Percentiles rank a stretch among this genome's conserved stretches.
These are phyloP conservation scores for Melinaea marsaeus DNA, from an alignment of 2,888 invertebrate species.

Conservation along the genomic window DNA sequence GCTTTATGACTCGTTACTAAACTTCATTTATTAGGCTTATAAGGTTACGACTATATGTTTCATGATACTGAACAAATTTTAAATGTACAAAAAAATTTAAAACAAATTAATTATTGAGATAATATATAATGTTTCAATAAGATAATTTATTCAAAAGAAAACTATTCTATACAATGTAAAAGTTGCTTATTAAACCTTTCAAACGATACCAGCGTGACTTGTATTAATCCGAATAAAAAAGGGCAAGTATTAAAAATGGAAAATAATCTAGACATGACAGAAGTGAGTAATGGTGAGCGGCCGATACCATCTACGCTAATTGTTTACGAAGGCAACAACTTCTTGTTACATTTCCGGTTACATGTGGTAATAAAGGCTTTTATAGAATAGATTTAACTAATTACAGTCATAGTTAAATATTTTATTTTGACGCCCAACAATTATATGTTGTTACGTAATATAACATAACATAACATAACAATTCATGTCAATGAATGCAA, in stretches of 20 bases:
- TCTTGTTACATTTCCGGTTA: background rate
- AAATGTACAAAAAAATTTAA: no score
- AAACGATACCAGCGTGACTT: conserved; percentile 3
- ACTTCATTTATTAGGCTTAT: background rate
- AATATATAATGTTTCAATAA: no score
- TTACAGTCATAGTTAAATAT: background rate
- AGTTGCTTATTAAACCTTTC: no score
- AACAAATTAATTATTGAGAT: no score
- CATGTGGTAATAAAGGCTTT: conserved; percentile 1
- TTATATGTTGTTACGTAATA: no score
- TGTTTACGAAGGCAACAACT: conserved; percentile 45
- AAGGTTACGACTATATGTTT: background rate
- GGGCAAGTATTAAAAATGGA: conserved; percentile 15
- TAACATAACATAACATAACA: no score
- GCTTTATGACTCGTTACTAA: background rate
- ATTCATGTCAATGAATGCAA: no score
- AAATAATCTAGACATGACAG: conserved; percentile 30
- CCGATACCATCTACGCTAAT: conserved; percentile 59
- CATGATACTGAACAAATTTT: no score
- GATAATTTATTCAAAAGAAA: no score
- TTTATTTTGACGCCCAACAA: no score
- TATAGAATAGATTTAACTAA: conserved; percentile 1
- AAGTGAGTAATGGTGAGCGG: conserved; percentile 53
- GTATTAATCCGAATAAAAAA: conserved; percentile 18
- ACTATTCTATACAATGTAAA: no score